These are phyloP conservation scores for Ceratina australensis DNA, from an alignment of 1,140 invertebrate genomes.

Conservation along the genomic window DNA sequence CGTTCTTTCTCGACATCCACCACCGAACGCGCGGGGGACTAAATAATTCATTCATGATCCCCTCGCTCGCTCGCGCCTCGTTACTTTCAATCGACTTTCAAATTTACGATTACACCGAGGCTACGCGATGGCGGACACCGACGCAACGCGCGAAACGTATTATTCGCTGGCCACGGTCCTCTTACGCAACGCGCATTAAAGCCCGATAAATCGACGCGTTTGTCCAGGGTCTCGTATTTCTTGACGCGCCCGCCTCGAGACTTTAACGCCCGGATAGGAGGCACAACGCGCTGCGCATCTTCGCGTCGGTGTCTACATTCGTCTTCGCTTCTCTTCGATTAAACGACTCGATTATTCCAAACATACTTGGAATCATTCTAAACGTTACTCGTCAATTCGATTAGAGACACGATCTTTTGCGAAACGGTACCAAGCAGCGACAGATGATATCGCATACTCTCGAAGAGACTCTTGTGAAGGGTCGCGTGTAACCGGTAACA, in stretches of 20 bases:
- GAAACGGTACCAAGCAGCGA: too few species aligned
- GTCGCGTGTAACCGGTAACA: too few species aligned
- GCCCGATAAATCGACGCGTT: constrained; percentile 43
- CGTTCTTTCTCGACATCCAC: constrained; percentile 13
- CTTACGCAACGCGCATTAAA: constrained; percentile 39
- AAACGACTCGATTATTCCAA: too few species aligned
- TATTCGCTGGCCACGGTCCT: constrained; percentile 18
- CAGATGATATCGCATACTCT: too few species aligned
- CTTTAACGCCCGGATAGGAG: constrained; percentile 55
- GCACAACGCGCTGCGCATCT: background rate
- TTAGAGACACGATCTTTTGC: too few species aligned
- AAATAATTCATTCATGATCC: constrained; percentile 14
- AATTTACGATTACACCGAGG: constrained; percentile 29
- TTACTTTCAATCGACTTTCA: constrained; percentile 50
- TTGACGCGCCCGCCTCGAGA: constrained; percentile 37
- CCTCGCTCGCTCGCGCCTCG: background rate
- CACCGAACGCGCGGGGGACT: background rate
- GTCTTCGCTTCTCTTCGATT: background rate
- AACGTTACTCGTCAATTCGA: too few species aligned
- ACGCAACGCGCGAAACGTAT: constrained; percentile 2
- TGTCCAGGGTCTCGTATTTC: constrained; percentile 20
- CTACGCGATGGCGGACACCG: background rate
- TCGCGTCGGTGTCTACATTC: too few species aligned
- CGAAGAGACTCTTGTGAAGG: too few species aligned
- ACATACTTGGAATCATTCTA: too few species aligned